Conservation (phyloP, 2,113 vertebrate genomes). For the Merops nubicus region DNA sequence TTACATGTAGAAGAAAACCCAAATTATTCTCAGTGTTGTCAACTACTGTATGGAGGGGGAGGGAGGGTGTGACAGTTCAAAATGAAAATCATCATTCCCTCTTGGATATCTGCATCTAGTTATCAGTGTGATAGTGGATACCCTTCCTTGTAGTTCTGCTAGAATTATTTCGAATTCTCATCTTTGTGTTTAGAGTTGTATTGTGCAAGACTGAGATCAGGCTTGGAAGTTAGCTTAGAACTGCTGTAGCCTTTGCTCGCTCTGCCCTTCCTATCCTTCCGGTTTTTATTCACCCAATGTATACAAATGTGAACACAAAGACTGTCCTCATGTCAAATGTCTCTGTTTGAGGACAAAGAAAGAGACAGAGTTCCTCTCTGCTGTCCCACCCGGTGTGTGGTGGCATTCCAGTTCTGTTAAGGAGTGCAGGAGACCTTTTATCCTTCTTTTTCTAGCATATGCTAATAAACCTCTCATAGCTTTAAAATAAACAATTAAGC, state of each 20-base stretch:
- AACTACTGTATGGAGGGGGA: neutral
- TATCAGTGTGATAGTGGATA: neutral
- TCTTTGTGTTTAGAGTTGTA: conserved; percentile 19
- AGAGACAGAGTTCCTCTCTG: neutral
- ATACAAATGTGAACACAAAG: conserved; percentile 45
- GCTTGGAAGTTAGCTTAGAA: conserved; percentile 13
- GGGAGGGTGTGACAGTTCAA: neutral
- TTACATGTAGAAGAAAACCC: neutral
- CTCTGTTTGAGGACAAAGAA: neutral
- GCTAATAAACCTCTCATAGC: neutral
- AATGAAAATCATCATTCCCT: neutral
- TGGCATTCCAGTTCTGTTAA: neutral
- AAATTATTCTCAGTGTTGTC: neutral
- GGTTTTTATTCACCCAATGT: conserved; percentile 50
- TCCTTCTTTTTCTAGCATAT: neutral
- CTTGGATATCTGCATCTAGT: neutral
- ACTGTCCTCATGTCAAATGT: neutral
- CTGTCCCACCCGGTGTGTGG: neutral
- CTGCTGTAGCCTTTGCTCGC: neutral
- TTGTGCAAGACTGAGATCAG: conserved; percentile 45
- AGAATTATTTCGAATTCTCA: conserved; percentile 2
- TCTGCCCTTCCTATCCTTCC: conserved; percentile 66
- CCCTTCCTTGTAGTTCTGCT: neutral
- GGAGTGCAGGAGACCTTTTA: neutral
- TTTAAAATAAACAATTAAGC: conserved; percentile 7